Evolutionary conservation across 2,113 vertebrate genomes (phyloP).

Genomic region (Sisor rabdophorus): DNA sequence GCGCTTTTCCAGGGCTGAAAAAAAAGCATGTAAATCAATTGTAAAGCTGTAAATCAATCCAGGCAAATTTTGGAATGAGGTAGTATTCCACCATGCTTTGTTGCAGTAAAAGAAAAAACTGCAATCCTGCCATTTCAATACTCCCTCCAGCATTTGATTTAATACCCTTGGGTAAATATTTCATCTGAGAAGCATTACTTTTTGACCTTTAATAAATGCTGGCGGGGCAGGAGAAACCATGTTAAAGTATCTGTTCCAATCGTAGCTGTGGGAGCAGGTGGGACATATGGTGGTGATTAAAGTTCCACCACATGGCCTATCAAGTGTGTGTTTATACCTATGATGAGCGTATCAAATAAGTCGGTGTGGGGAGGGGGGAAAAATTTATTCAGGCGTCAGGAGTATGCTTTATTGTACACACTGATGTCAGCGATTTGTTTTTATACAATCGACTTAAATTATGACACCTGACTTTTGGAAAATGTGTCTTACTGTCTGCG

Average conservation of each 20-base stretch:
- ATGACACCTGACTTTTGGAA: slow-evolving; percentile 45
- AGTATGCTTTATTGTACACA: slow-evolving; percentile 44
- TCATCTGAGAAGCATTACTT: slow-evolving; percentile 57
- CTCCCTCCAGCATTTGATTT: slow-evolving; percentile 52
- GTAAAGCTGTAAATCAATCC: slow-evolving; percentile 47
- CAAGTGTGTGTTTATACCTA: slow-evolving; percentile 22
- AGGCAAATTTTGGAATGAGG: slow-evolving; percentile 8
- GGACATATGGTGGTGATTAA: slow-evolving; percentile 48
- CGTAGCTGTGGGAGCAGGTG: slow-evolving; percentile 36
- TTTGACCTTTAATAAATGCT: slow-evolving; percentile 59
- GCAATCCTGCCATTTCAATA: slow-evolving; percentile 45
- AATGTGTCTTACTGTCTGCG: slow-evolving; percentile 29
- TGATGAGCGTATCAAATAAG: slow-evolving; percentile 25
- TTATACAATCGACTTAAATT: slow-evolving; percentile 41
- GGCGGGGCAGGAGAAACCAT: slow-evolving; percentile 38
- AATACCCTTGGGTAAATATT: slow-evolving; percentile 60
- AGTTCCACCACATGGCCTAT: slow-evolving; percentile 35
- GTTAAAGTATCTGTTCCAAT: slow-evolving; percentile 42
- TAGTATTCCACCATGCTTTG: not conserved
- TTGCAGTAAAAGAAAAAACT: not conserved
- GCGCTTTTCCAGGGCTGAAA: no score
- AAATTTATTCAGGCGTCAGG: slow-evolving; percentile 23
- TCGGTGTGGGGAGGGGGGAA: not conserved
- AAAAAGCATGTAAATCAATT: no score
- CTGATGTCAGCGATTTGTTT: slow-evolving; percentile 39